Evolutionary conservation across 2,888 invertebrate species (phyloP).

Genomic region (Thymelicus acteon): DNA sequence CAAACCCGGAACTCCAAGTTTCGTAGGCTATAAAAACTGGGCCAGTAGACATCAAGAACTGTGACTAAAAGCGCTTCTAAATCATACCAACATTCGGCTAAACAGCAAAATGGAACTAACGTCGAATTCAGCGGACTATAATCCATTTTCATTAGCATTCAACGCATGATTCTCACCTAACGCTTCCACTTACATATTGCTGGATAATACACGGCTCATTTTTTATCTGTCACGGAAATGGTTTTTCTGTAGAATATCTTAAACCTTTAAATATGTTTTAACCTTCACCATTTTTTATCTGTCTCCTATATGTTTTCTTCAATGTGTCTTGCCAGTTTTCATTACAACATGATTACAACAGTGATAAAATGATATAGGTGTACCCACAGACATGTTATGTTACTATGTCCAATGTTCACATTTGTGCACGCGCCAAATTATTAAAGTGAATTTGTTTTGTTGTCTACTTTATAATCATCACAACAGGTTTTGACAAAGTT

Average conservation of each 20-base stretch:
- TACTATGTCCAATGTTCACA: not conserved
- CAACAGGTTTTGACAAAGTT: too few relatives aligned
- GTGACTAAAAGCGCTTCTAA: too few relatives aligned
- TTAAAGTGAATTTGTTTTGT: too few relatives aligned
- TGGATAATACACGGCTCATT: constrained; percentile 9
- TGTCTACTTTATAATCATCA: too few relatives aligned
- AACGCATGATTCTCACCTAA: not conserved
- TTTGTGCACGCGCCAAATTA: not conserved
- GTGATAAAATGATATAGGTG: not conserved
- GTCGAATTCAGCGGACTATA: not conserved
- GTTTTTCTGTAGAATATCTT: constrained; percentile 7
- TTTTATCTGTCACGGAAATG: constrained; percentile 12
- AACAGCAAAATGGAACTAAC: too few relatives aligned
- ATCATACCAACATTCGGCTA: too few relatives aligned
- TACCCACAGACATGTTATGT: not conserved
- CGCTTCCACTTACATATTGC: constrained; percentile 6
- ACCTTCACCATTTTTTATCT: not conserved
- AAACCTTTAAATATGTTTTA: constrained; percentile 2
- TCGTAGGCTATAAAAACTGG: too few relatives aligned
- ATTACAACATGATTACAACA: not conserved
- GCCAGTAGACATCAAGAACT: too few relatives aligned
- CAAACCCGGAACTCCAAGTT: too few relatives aligned
- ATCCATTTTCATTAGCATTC: constrained; percentile 6
- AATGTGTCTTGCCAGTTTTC: constrained; percentile 4
- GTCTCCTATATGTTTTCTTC: not conserved